Percentiles rank a stretch among this genome's conserved stretches.
These are phyloP conservation scores for Synergus laeviventris DNA, from an alignment of 2,888 invertebrate genomes.

Conservation along the genomic window DNA sequence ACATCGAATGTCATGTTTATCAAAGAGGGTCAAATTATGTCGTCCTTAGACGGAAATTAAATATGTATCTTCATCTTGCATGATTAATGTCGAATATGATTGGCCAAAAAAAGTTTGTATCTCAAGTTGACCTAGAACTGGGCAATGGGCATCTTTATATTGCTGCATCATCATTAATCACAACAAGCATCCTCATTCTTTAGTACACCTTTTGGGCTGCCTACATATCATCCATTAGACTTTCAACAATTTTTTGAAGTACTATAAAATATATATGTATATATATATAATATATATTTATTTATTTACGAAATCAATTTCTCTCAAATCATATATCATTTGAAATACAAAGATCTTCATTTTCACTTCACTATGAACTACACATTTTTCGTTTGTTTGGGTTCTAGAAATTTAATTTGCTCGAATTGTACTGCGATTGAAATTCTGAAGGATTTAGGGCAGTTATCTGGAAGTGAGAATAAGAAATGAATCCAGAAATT, in stretches of 20 bases:
- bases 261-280: no score
- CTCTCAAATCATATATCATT: not conserved
- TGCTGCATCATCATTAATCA: conserved; percentile 7
- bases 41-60: not conserved
- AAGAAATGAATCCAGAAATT: conserved; percentile 3
- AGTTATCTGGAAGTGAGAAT: not conserved
- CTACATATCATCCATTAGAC: not conserved
- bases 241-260: not conserved
- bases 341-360: not conserved
- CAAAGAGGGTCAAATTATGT: not conserved
- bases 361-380: not conserved
- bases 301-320: conserved; percentile 3
- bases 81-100: not conserved
- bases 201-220: not conserved
- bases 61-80: not conserved
- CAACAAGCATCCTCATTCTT: conserved; percentile 7
- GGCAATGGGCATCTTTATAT: not conserved
- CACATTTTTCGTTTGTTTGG: not conserved
- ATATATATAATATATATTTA: no score
- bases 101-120: not conserved
- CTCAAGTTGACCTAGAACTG: not conserved
- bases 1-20: not conserved
- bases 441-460: not conserved
- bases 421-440: not conserved
- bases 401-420: not conserved